Evolutionary conservation across 2,888 invertebrate species (phyloP).

Genomic region (Himalopsyche japonica): DNA sequence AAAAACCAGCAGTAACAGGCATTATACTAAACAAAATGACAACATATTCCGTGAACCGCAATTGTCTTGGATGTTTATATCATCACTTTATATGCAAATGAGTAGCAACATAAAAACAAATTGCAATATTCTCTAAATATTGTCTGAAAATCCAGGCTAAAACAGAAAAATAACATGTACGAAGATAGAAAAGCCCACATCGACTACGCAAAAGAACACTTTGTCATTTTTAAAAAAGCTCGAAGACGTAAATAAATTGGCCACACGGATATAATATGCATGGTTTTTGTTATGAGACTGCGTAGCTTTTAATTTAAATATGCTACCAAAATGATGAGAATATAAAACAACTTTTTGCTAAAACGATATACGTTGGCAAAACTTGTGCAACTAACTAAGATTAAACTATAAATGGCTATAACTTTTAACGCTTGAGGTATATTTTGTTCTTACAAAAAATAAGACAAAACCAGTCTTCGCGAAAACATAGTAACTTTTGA

Average conservation of each 20-base stretch:
- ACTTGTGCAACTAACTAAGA: too few species aligned
- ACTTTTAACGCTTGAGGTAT: too few species aligned
- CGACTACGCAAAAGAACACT: background rate
- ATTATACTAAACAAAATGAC: constrained; percentile 8
- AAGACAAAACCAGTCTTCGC: too few species aligned
- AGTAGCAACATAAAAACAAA: constrained; percentile 34
- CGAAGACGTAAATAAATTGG: background rate
- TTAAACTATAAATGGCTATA: too few species aligned
- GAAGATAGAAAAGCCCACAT: background rate
- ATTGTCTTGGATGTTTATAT: constrained; percentile 26
- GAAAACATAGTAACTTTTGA: too few species aligned
- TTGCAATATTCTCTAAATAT: constrained; percentile 30
- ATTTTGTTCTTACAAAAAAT: too few species aligned
- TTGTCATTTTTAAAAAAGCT: background rate
- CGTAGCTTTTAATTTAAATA: background rate
- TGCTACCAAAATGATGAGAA: too few species aligned
- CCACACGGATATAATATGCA: background rate
- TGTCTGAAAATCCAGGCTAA: constrained; percentile 9
- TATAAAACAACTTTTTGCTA: too few species aligned
- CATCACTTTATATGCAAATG: constrained; percentile 36
- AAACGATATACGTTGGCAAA: too few species aligned
- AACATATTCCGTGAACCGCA: constrained; percentile 14
- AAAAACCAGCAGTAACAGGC: background rate
- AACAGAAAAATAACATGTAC: background rate
- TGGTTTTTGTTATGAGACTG: background rate